Evolutionary conservation across 1,140 invertebrate species (phyloP).

Genomic region (Ceratitis capitata): DNA sequence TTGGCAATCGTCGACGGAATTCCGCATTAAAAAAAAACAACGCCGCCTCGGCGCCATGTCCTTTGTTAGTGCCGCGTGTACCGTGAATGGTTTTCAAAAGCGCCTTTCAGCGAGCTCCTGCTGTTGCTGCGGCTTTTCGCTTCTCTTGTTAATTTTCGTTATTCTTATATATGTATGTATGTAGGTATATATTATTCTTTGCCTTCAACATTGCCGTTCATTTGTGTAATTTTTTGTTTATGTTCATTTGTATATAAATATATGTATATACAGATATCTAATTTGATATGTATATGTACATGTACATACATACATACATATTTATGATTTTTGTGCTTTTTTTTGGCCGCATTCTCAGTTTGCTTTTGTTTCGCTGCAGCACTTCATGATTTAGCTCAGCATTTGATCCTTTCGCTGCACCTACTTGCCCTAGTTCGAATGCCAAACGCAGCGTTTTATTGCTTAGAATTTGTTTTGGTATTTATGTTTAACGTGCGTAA

Average conservation of each 20-base stretch:
- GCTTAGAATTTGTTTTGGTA: conserved; percentile 11
- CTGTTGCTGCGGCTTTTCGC: neutral
- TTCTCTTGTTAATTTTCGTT: neutral
- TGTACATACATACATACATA: too few species aligned
- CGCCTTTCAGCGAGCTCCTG: neutral
- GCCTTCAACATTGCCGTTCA: neutral
- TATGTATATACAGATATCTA: too few species aligned
- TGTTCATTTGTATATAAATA: neutral
- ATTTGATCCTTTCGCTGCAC: neutral
- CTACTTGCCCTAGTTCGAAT: neutral
- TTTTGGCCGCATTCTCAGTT: neutral
- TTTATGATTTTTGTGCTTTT: neutral
- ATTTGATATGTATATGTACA: too few species aligned
- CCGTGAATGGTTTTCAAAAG: neutral
- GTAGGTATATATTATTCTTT: neutral
- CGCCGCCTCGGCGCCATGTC: neutral
- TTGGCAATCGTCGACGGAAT: neutral
- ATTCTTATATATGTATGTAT: neutral
- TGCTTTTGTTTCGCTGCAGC: neutral
- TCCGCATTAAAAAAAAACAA: conserved; percentile 3
- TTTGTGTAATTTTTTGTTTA: neutral
- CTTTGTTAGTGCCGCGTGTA: neutral
- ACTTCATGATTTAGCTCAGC: neutral
- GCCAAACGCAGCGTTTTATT: conserved; percentile 11
- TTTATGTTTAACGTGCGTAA: neutral